A percentile compares a stretch with the other conserved stretches of the same genome.
Evolutionary conservation across 1,140 invertebrate species (phyloP).

Genomic region (Wiebesia pumilae): DNA sequence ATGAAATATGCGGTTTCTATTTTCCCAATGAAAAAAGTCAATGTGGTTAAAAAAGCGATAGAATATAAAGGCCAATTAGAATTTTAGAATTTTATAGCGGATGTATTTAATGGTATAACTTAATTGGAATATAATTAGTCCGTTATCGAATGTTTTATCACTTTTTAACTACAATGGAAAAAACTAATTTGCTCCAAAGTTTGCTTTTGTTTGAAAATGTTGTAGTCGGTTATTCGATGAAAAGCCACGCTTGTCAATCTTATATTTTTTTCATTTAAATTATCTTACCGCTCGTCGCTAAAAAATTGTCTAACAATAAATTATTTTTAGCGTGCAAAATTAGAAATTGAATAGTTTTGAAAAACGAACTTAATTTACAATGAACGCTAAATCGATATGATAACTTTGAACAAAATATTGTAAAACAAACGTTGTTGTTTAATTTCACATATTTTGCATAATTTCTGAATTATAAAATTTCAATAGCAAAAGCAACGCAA

Average conservation of each 20-base stretch:
- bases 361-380: no score
- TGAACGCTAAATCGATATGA: no score
- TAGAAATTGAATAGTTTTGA: no score
- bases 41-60: background rate
- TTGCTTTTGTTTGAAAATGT: background rate
- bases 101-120: background rate
- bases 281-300: no score
- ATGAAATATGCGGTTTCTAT: background rate
- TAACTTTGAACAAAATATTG: no score
- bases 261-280: no score
- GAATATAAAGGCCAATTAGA: background rate
- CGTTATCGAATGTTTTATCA: background rate
- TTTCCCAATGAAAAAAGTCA: background rate
- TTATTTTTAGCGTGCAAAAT: no score
- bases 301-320: no score
- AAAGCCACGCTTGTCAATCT: background rate
- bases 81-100: background rate
- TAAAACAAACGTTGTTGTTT: no score
- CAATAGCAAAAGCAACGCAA: no score
- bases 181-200: background rate
- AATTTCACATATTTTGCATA: no score
- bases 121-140: background rate
- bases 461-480: no score
- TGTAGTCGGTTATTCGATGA: background rate
- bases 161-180: background rate